Percentiles rank a stretch among this genome's conserved stretches.
phyloP scores from a whole-genome alignment of 2,113 vertebrate species.

The Progne subis region DNA sequence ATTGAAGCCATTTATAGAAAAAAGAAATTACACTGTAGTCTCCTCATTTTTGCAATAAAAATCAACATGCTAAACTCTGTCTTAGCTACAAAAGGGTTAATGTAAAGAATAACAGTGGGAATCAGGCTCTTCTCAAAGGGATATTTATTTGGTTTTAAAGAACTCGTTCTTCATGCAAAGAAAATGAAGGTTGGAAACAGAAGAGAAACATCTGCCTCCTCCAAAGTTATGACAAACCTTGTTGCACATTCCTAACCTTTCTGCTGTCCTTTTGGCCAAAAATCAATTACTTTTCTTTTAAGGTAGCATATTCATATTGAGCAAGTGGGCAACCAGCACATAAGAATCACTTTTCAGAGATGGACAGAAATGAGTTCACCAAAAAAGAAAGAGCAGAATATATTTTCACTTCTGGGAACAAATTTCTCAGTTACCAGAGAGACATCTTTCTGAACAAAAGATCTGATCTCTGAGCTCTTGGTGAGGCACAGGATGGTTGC shows the following conservation, averaged over 20 bases:
- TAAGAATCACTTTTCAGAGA: constrained; percentile 24
- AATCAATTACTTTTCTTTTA: constrained; percentile 64
- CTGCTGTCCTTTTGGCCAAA: constrained; percentile 66
- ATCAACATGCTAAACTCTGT: not conserved
- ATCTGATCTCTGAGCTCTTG: not conserved
- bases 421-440: not conserved
- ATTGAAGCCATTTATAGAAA: not conserved
- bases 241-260: constrained; percentile 73
- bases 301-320: constrained; percentile 66
- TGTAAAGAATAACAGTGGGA: constrained; percentile 43
- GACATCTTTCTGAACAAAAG: not conserved
- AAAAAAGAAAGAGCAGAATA: not conserved
- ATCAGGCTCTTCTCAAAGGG: constrained; percentile 42
- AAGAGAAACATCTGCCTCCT: constrained; percentile 76
- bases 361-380: not conserved
- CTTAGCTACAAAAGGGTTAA: constrained; percentile 43
- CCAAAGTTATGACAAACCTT: constrained; percentile 72
- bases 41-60: not conserved
- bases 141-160: constrained; percentile 74
- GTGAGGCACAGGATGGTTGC: not conserved
- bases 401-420: constrained; percentile 50
- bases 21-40: not conserved
- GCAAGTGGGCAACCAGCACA: constrained; percentile 39
- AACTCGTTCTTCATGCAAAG: constrained; percentile 69
- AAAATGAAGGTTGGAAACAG: constrained; percentile 75